Conservation (phyloP, 2,113 vertebrate species). For the Galemys pyrenaicus region DNA sequence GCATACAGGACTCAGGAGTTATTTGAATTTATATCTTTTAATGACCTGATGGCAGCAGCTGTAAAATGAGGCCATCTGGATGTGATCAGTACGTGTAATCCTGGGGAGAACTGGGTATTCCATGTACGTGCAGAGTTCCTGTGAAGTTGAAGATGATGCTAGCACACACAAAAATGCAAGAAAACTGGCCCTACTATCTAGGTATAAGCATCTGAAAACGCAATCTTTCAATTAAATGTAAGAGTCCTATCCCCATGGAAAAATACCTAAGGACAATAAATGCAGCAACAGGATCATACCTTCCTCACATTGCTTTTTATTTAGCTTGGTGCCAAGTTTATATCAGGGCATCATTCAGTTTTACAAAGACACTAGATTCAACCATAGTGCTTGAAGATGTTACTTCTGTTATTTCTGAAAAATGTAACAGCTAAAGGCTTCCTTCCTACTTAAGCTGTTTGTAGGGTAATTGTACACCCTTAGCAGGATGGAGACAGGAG, state of each 20-base stretch:
- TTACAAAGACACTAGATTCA: neutral
- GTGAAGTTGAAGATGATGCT: neutral
- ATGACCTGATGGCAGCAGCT: slow-evolving; percentile 33
- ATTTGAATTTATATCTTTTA: slow-evolving; percentile 46
- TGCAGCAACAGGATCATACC: neutral
- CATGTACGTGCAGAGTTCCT: neutral
- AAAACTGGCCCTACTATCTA: neutral
- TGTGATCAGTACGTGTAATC: slow-evolving; percentile 19
- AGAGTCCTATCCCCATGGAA: neutral
- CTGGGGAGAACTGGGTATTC: neutral
- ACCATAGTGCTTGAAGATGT: neutral
- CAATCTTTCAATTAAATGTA: slow-evolving; percentile 40
- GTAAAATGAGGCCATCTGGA: slow-evolving; percentile 30
- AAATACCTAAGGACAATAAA: neutral
- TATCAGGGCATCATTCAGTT: slow-evolving; percentile 14
- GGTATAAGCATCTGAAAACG: neutral
- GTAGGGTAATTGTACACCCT: neutral
- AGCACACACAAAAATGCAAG: neutral
- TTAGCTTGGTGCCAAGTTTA: slow-evolving; percentile 11
- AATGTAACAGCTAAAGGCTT: neutral
- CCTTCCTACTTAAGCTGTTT: neutral
- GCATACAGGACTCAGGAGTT: neutral
- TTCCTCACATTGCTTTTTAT: neutral
- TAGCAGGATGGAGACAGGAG: neutral
- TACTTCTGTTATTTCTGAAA: slow-evolving; percentile 37